phyloP scores from a whole-genome alignment of 2,113 vertebrate species.

The Andinoacara biseriatus region DNA sequence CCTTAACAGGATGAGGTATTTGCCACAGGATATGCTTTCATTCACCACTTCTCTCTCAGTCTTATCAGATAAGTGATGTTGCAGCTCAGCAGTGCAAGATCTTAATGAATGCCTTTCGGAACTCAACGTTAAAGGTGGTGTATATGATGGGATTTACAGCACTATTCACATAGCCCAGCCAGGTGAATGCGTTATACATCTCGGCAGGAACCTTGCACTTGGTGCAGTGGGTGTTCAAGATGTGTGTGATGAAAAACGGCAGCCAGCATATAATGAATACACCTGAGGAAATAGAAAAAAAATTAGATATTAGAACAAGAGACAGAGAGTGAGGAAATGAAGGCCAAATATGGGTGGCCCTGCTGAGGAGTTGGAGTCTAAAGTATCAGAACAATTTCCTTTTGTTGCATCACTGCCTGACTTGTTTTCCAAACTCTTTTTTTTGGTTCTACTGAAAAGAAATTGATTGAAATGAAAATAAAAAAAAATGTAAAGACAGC shows the following conservation, averaged over 20 bases:
- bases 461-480: background rate
- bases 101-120: constrained; percentile 98
- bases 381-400: constrained; percentile 23
- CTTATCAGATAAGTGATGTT: constrained; percentile 24
- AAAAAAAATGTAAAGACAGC: constrained; percentile 10
- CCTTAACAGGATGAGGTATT: constrained; percentile 74
- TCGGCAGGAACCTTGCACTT: constrained; percentile 90
- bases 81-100: constrained; percentile 92
- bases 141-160: constrained; percentile 99
- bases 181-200: constrained; percentile 96
- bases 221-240: constrained; percentile 95
- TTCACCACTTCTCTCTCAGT: constrained; percentile 34
- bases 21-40: constrained; percentile 50
- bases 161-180: constrained; percentile 98
- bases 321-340: background rate
- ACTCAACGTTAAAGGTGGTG: constrained; percentile 98
- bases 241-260: constrained; percentile 98
- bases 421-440: constrained; percentile 37
- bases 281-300: constrained; percentile 79
- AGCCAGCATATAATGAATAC: constrained; percentile 99
- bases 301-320: constrained; percentile 12
- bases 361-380: background rate
- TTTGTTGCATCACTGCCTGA: constrained; percentile 47
- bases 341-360: background rate
- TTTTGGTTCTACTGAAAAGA: constrained; percentile 8